These are phyloP conservation scores for Cordylochernes scorpioides DNA, from an alignment of 2,888 invertebrate genomes.

Conservation along the genomic window DNA sequence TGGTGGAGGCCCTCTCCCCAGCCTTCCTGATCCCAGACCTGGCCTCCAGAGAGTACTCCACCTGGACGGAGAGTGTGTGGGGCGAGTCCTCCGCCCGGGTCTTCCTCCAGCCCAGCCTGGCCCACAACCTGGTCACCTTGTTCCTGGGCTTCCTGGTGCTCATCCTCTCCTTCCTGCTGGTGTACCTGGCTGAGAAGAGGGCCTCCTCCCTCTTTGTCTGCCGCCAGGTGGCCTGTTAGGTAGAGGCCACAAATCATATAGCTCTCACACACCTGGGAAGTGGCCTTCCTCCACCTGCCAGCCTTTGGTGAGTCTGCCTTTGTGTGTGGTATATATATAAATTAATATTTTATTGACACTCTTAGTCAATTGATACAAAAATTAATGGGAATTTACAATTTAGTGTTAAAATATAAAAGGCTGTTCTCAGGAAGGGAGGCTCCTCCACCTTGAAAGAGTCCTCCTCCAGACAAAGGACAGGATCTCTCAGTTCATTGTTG, in stretches of 20 bases:
- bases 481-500: no score
- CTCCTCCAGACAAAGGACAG: no score
- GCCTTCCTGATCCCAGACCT: constrained; percentile 28
- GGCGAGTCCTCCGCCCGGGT: constrained; percentile 40
- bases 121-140: constrained; percentile 10
- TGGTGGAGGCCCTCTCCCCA: constrained; percentile 10
- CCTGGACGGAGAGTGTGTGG: constrained; percentile 71
- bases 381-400: no score
- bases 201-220: constrained; percentile 11
- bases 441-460: no score
- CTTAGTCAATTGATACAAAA: no score
- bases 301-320: no score
- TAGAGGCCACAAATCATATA: constrained; percentile 13
- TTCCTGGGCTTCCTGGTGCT: constrained; percentile 11
- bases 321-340: no score
- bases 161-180: constrained; percentile 9
- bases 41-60: constrained; percentile 44
- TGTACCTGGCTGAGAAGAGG: constrained; percentile 11
- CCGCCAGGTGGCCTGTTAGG: constrained; percentile 11
- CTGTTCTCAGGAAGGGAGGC: no score
- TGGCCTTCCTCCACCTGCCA: no score
- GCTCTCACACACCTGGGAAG: constrained; percentile 11
- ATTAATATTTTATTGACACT: no score
- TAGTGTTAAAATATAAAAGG: no score
- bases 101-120: constrained; percentile 32